Conservation (phyloP, 1,140 invertebrate species). For the Conus betulinus region DNA sequence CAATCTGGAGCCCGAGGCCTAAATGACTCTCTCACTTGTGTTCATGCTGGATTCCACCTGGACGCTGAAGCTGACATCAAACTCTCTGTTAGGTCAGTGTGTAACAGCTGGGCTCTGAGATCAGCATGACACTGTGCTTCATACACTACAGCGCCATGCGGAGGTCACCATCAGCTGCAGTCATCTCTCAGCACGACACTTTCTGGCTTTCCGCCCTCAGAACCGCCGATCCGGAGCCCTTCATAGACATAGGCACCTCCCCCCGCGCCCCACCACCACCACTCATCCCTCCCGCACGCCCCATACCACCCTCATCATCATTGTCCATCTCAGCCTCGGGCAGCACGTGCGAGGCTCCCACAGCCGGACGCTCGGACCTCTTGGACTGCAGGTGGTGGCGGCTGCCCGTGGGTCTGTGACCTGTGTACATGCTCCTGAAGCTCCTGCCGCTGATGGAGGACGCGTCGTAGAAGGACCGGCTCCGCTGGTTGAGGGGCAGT, state of each 20-base stretch:
- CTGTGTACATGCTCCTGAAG: slow-evolving; percentile 5
- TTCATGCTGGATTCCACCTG: neutral
- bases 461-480: neutral
- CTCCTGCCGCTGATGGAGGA: slow-evolving; percentile 11
- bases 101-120: no score
- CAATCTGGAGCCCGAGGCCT: no score
- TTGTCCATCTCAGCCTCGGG: neutral
- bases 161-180: neutral
- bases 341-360: neutral
- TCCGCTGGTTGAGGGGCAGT: neutral
- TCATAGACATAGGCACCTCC: slow-evolving; percentile 2
- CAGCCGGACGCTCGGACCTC: neutral
- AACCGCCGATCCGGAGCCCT: neutral
- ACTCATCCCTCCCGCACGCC: no score
- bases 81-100: no score
- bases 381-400: neutral
- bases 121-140: no score
- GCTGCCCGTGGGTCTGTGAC: neutral
- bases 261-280: neutral
- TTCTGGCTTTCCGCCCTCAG: neutral
- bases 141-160: no score
- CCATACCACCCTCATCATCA: neutral
- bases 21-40: no score
- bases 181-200: neutral
- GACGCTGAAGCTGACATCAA: neutral